These are phyloP conservation scores for Chionomys nivalis DNA, from an alignment of 2,113 vertebrate genomes.

Conservation along the genomic window DNA sequence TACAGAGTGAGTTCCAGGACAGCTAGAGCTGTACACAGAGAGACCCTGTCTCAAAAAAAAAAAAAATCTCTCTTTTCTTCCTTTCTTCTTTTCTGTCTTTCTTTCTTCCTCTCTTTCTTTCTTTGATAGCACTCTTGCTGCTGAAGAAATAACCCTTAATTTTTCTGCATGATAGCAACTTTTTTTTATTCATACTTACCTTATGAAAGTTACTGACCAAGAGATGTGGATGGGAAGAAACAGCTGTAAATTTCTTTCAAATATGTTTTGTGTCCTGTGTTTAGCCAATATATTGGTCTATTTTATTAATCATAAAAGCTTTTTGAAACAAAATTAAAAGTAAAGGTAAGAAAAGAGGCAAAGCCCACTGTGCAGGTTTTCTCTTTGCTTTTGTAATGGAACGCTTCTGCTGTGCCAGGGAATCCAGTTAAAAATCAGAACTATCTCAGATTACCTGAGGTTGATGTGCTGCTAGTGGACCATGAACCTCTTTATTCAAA, in stretches of 20 bases:
- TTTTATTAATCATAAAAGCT: constrained; percentile 41
- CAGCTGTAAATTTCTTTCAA: constrained; percentile 35
- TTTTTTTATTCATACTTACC: constrained; percentile 51
- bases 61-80: background rate
- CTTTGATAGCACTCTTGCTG: background rate
- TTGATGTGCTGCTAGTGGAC: background rate
- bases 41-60: no score
- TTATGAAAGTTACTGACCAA: constrained; percentile 29
- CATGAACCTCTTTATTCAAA: constrained; percentile 26
- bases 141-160: background rate
- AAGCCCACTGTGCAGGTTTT: constrained; percentile 19
- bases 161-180: constrained; percentile 43
- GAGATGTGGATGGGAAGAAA: background rate
- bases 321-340: constrained; percentile 38
- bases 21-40: no score
- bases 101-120: background rate
- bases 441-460: constrained; percentile 37
- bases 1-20: no score
- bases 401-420: constrained; percentile 18
- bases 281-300: constrained; percentile 2
- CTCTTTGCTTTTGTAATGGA: constrained; percentile 27
- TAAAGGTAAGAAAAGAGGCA: constrained; percentile 37
- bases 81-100: background rate
- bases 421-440: constrained; percentile 55
- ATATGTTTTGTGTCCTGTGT: background rate